These are phyloP conservation scores for Hirudinaria manillensis DNA, from an alignment of 2,888 invertebrate species.

Conservation along the genomic window DNA sequence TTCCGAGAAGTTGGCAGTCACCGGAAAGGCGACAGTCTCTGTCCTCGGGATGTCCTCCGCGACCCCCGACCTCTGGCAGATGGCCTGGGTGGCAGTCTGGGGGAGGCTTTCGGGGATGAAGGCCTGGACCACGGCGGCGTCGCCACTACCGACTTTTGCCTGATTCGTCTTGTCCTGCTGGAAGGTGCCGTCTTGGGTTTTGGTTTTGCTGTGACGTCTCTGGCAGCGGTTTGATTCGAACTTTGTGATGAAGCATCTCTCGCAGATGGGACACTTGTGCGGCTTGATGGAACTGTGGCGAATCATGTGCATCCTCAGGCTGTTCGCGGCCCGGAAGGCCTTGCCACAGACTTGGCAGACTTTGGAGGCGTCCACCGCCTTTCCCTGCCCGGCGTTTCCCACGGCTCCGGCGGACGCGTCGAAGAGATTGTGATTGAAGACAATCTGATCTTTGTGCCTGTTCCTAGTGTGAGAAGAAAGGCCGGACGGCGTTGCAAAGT, in stretches of 20 bases:
- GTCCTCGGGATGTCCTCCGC: not conserved
- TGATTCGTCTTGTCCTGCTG: not conserved
- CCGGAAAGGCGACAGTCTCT: not conserved
- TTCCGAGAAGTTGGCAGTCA: slow-evolving; percentile 18
- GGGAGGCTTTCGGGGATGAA: not conserved
- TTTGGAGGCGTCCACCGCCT: slow-evolving; percentile 12
- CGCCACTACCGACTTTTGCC: not conserved
- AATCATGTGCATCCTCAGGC: slow-evolving; percentile 31
- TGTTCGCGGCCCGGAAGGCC: slow-evolving; percentile 30
- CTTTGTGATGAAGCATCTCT: slow-evolving; percentile 32
- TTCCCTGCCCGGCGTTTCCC: not conserved
- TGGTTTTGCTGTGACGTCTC: slow-evolving; percentile 23
- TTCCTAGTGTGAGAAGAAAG: slow-evolving; percentile 30
- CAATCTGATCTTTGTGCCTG: slow-evolving; percentile 27
- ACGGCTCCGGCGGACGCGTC: not conserved
- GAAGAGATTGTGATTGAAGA: slow-evolving; percentile 29
- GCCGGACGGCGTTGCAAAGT: slow-evolving; percentile 29
- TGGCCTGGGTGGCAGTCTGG: not conserved
- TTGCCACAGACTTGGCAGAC: slow-evolving; percentile 31
- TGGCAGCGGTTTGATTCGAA: slow-evolving; percentile 30
- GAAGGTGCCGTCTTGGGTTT: not conserved
- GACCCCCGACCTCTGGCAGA: not conserved
- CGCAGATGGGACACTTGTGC: slow-evolving; percentile 31
- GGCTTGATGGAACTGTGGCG: slow-evolving; percentile 30
- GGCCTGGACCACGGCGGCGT: not conserved